These are phyloP conservation scores for Capitulum mitella DNA, from an alignment of 2,888 invertebrate genomes.

Conservation along the genomic window DNA sequence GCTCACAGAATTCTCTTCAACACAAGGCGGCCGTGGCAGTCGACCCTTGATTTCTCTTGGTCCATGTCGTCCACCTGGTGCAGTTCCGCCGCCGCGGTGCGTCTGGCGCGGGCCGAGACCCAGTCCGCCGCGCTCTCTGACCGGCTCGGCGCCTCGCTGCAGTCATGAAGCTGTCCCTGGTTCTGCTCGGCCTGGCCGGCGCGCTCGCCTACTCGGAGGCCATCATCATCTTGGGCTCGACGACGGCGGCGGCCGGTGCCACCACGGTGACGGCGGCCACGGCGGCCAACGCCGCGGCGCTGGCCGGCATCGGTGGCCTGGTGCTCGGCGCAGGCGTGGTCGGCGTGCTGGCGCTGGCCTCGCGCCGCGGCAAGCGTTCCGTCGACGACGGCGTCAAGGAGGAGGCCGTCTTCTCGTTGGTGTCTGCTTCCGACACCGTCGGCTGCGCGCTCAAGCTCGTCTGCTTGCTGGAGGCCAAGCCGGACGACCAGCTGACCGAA, in stretches of 20 bases:
- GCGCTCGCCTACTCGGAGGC: background rate
- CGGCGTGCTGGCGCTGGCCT: background rate
- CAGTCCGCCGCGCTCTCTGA: too few relatives aligned
- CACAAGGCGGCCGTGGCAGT: too few relatives aligned
- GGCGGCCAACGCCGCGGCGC: background rate
- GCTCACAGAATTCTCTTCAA: too few relatives aligned
- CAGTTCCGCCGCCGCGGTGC: too few relatives aligned
- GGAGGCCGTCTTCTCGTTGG: background rate
- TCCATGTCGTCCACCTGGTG: too few relatives aligned
- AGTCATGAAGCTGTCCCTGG: background rate
- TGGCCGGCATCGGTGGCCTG: slow-evolving; percentile 12
- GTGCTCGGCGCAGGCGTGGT: slow-evolving; percentile 7
- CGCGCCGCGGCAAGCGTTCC: slow-evolving; percentile 12
- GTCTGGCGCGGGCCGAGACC: too few relatives aligned
- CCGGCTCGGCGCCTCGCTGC: background rate
- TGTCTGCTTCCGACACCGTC: slow-evolving; percentile 1
- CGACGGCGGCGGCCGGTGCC: background rate
- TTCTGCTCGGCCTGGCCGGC: background rate
- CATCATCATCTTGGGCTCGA: background rate
- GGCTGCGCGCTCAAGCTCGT: slow-evolving; percentile 25
- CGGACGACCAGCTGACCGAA: background rate
- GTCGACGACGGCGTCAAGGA: too few relatives aligned
- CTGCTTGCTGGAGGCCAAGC: background rate
- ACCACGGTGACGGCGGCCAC: background rate
- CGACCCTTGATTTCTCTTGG: too few relatives aligned